These are phyloP conservation scores for Myiopsitta monachus DNA, from an alignment of 2,113 vertebrate species.

Conservation along the genomic window DNA sequence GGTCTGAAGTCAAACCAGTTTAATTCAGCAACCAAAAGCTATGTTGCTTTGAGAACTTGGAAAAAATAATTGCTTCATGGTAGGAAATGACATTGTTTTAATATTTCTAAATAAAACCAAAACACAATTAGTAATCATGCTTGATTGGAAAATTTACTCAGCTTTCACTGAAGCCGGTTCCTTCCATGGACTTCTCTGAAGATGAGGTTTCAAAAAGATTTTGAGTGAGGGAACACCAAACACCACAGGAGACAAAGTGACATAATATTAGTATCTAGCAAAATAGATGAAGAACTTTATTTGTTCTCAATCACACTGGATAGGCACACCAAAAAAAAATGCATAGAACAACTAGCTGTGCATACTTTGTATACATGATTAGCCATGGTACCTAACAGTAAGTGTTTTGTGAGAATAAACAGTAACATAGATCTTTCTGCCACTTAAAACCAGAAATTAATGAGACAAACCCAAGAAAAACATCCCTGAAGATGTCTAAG, in stretches of 20 bases:
- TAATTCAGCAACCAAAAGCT: background rate
- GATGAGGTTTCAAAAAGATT: background rate
- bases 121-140: background rate
- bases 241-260: background rate
- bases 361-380: background rate
- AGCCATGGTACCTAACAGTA: background rate
- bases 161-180: background rate
- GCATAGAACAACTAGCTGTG: background rate
- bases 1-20: background rate
- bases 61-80: background rate
- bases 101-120: background rate
- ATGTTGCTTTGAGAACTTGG: background rate
- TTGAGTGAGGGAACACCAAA: background rate
- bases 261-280: background rate
- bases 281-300: constrained; percentile 34
- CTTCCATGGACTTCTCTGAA: background rate
- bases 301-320: background rate
- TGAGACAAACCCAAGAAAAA: background rate
- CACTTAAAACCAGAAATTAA: background rate
- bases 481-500: background rate
- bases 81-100: background rate
- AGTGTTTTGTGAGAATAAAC: background rate
- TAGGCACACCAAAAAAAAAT: background rate
- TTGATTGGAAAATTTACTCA: background rate
- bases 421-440: background rate